Conservation (phyloP, 2,113 vertebrate genomes). For the Chauna torquata region DNA sequence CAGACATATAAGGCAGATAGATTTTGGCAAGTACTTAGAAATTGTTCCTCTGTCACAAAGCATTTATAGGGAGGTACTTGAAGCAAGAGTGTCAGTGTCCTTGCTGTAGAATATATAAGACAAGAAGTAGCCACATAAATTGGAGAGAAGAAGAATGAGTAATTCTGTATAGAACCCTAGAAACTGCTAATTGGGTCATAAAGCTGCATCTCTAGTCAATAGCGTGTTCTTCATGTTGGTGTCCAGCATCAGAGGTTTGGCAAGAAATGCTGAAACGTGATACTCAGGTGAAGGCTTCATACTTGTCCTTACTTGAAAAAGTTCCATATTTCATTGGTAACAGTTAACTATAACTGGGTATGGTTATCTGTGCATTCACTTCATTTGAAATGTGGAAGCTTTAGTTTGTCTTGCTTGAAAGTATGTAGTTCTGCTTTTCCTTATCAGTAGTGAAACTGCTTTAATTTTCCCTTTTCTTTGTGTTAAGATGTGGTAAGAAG, state of each 20-base stretch:
- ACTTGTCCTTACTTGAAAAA: not conserved
- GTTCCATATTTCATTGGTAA: not conserved
- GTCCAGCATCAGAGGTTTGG: not conserved
- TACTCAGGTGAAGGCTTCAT: not conserved
- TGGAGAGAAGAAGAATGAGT: not conserved
- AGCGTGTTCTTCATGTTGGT: rapidly evolving
- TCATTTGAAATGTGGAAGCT: not conserved
- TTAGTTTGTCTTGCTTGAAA: not conserved
- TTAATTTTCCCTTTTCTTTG: not conserved
- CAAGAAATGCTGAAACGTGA: not conserved
- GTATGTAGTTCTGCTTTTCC: not conserved
- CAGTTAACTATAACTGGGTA: not conserved
- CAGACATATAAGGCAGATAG: not conserved
- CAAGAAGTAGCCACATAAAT: not conserved
- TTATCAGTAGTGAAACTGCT: not conserved
- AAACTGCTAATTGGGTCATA: not conserved
- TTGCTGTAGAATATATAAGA: not conserved
- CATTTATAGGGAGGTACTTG: not conserved
- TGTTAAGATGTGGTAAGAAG: not conserved
- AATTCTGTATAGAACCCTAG: not conserved
- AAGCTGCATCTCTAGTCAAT: not conserved
- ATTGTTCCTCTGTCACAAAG: not conserved
- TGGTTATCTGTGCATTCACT: not conserved
- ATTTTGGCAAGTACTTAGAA: not conserved
- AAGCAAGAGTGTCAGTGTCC: not conserved